Evolutionary conservation across 2,888 invertebrate genomes (phyloP).

Genomic region (Sycophila texana): DNA sequence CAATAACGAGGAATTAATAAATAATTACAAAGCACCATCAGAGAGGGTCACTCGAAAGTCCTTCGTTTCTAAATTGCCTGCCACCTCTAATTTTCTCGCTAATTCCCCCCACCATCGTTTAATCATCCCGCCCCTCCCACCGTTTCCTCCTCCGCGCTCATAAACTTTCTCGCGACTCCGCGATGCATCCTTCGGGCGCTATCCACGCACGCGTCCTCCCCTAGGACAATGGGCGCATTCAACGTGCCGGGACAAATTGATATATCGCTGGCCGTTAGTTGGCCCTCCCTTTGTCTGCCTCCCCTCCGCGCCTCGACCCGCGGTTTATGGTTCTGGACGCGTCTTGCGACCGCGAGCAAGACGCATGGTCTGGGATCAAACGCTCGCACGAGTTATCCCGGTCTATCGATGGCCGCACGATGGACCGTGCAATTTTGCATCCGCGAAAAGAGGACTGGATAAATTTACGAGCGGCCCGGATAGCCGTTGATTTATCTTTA

Average conservation of each 20-base stretch:
- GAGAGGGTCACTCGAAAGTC: neutral
- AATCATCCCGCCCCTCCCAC: neutral
- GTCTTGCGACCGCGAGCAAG: conserved; percentile 32
- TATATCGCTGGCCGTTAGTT: conserved; percentile 56
- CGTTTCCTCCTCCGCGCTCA: too few relatives aligned
- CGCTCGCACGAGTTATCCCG: conserved; percentile 24
- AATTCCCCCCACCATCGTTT: neutral
- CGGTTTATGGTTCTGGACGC: neutral
- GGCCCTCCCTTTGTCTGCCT: neutral
- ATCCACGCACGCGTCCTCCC: conserved; percentile 15
- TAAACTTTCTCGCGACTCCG: neutral
- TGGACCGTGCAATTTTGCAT: conserved; percentile 24
- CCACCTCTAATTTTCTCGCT: conserved; percentile 21
- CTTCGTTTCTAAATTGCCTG: neutral
- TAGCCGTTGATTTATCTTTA: conserved; percentile 22
- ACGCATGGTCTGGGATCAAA: conserved; percentile 42
- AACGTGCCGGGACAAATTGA: conserved; percentile 47
- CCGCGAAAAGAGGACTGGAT: neutral
- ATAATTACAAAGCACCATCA: neutral
- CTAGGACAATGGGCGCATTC: conserved; percentile 54
- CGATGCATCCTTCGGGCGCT: neutral
- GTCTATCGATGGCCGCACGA: conserved; percentile 7
- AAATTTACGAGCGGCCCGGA: conserved; percentile 33
- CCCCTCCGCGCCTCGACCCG: neutral
- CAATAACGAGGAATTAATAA: neutral